Conservation (phyloP, 2,113 vertebrate genomes). For the Montifringilla adamsi region DNA sequence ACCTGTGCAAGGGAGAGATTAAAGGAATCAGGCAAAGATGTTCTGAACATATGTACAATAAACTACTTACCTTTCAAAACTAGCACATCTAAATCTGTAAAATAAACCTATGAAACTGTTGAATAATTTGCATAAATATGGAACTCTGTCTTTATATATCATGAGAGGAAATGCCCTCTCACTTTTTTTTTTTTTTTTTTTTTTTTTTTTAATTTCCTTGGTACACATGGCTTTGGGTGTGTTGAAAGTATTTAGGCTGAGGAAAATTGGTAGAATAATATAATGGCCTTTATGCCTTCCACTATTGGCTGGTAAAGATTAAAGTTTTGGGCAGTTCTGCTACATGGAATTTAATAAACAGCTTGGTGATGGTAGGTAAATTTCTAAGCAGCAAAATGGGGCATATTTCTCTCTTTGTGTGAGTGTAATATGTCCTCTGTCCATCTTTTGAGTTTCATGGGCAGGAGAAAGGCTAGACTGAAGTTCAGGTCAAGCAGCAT, state of each 20-base stretch:
- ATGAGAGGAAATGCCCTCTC: not conserved
- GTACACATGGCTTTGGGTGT: not conserved
- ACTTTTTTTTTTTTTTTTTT: not conserved
- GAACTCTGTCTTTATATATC: not conserved
- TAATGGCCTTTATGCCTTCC: not conserved
- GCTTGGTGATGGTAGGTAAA: not conserved
- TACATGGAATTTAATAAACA: not conserved
- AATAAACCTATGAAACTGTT: not conserved
- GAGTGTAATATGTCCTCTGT: not conserved
- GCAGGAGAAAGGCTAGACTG: not conserved
- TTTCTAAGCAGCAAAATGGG: not conserved
- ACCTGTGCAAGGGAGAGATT: not conserved
- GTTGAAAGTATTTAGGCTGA: not conserved
- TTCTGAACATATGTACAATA: not conserved
- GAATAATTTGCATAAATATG: not conserved
- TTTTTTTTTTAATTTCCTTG: not conserved
- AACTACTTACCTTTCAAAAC: not conserved
- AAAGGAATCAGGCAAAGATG: not conserved
- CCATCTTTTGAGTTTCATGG: not conserved
- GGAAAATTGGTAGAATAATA: not conserved
- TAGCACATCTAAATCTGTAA: not conserved
- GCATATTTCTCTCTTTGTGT: not conserved
- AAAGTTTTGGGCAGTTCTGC: not conserved
- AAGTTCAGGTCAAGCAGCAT: not conserved
- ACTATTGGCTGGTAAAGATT: not conserved